These are phyloP conservation scores for Crossaster papposus DNA, from an alignment of 53 echinoderm and acorn worm species.

Conservation along the genomic window DNA sequence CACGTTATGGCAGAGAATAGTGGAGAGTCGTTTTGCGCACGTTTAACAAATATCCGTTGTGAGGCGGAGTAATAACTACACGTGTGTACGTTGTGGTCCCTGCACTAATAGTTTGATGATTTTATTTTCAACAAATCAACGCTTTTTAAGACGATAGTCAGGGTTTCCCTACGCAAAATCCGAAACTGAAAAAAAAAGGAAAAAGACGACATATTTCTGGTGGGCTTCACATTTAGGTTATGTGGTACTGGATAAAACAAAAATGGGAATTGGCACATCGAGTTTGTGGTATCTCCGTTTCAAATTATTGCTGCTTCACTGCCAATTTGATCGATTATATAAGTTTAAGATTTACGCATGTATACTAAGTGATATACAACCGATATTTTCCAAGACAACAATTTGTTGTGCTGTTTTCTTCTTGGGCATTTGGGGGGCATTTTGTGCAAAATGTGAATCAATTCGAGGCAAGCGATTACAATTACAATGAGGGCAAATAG, in stretches of 20 bases:
- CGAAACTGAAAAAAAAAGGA: not conserved
- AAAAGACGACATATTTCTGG: not conserved
- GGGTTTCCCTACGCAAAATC: not conserved
- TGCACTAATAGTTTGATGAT: not conserved
- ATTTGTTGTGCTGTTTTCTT: too few relatives aligned
- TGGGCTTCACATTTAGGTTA: not conserved
- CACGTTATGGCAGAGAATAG: not conserved
- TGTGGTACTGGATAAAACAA: not conserved
- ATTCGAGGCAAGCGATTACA: not conserved
- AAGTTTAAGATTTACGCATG: too few relatives aligned
- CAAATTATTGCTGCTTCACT: too few relatives aligned
- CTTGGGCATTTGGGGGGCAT: too few relatives aligned
- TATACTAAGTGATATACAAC: too few relatives aligned
- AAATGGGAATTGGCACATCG: not conserved
- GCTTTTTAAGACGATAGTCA: constrained; percentile 2
- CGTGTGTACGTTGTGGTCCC: not conserved
- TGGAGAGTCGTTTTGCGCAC: not conserved
- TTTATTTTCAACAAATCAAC: constrained; percentile 2
- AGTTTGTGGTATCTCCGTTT: not conserved
- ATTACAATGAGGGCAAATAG: not conserved
- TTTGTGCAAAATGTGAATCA: too few relatives aligned
- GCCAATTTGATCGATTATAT: too few relatives aligned
- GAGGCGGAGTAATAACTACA: not conserved
- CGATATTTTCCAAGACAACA: too few relatives aligned
- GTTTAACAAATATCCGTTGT: constrained; percentile 24